phyloP scores from a whole-genome alignment of 2,113 vertebrate species.

The Tachysurus vachellii region DNA sequence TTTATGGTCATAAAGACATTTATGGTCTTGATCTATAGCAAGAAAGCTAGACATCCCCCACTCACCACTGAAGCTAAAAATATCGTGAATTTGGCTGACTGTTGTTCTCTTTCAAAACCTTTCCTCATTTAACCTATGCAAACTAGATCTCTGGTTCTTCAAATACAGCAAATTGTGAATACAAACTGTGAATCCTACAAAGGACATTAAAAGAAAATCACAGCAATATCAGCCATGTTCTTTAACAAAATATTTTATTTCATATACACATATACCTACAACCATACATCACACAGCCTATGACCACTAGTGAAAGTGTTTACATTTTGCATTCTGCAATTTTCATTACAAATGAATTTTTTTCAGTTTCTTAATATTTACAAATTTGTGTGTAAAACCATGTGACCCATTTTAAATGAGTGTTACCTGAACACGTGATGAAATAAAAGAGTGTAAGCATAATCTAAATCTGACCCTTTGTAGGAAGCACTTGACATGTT shows the following conservation, averaged over 20 bases:
- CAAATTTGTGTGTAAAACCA: too few relatives aligned
- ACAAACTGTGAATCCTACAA: constrained; percentile 11
- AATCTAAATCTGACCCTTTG: neutral
- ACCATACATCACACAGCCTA: too few relatives aligned
- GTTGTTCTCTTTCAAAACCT: constrained; percentile 79
- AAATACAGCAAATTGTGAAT: constrained; percentile 32
- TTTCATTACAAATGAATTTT: too few relatives aligned
- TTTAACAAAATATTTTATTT: neutral
- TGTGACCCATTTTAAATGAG: neutral
- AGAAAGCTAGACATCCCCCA: constrained; percentile 54
- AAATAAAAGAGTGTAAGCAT: neutral
- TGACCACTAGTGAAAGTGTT: too few relatives aligned
- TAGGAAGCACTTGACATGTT: neutral
- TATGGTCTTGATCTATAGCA: constrained; percentile 27
- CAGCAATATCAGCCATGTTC: neutral
- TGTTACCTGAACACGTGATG: too few relatives aligned
- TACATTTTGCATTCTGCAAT: too few relatives aligned
- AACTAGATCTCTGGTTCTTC: constrained; percentile 32
- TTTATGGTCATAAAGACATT: neutral
- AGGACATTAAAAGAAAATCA: neutral
- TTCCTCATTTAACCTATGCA: constrained; percentile 76
- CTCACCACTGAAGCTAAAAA: constrained; percentile 83
- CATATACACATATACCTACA: neutral
- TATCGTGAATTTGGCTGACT: constrained; percentile 83
- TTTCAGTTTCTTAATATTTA: neutral